Conservation (phyloP, 2,797 vertebrate genomes). For the Phrynocephalus vlangalii region DNA sequence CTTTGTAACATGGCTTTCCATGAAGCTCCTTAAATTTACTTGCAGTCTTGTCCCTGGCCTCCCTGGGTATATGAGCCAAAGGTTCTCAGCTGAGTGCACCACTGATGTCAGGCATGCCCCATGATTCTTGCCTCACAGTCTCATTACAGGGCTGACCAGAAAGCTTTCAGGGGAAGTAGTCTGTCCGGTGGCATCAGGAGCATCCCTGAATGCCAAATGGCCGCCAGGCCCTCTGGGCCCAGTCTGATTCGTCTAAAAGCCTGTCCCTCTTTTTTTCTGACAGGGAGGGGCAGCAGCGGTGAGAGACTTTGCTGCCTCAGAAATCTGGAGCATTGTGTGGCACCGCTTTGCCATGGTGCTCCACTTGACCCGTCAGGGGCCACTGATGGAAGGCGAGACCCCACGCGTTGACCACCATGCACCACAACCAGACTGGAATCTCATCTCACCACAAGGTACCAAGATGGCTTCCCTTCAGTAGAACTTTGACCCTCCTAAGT, state of each 20-base stretch:
- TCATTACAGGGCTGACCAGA: not conserved
- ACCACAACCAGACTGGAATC: constrained; percentile 76
- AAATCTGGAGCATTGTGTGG: constrained; percentile 83
- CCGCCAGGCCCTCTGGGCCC: not conserved
- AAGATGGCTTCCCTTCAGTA: not conserved
- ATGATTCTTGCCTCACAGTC: not conserved
- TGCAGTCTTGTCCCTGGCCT: not conserved
- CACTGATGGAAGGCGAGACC: constrained; percentile 51
- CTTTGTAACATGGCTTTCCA: not conserved
- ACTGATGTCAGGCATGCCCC: not conserved
- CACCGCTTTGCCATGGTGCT: constrained; percentile 72
- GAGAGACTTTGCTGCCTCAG: constrained; percentile 70
- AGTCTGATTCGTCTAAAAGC: not conserved
- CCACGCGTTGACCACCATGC: not conserved
- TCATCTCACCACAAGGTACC: constrained; percentile 80
- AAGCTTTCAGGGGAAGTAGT: not conserved
- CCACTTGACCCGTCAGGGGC: constrained; percentile 24
- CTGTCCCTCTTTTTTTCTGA: constrained; percentile 23
- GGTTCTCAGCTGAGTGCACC: not conserved
- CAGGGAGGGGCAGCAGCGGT: constrained; percentile 74
- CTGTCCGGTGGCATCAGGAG: not conserved
- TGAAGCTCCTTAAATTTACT: not conserved
- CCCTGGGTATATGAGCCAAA: not conserved
- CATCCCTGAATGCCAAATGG: not conserved
- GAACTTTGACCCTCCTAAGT: not conserved